A percentile compares a stretch with the other conserved stretches of the same genome.
phyloP scores from a whole-genome alignment of 2,888 invertebrate genomes.

The Watsonalla cultraria region DNA sequence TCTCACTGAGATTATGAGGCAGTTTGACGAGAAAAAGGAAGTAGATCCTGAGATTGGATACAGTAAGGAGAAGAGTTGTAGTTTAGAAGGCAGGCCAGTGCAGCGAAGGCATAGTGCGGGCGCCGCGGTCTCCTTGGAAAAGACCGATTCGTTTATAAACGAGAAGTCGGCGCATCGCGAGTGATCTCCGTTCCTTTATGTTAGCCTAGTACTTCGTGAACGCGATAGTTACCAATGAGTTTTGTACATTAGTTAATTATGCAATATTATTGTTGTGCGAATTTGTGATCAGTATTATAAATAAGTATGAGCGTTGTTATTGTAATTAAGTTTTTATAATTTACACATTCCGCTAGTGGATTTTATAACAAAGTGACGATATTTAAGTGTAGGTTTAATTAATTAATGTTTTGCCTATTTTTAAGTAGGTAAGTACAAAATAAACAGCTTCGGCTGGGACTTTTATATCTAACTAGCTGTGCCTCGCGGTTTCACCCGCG shows the following conservation, averaged over 20 bases:
- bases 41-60: slow-evolving; percentile 55
- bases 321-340: slow-evolving; percentile 16
- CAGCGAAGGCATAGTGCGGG: slow-evolving; percentile 67
- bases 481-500: too few relatives aligned
- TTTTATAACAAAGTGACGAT: slow-evolving; percentile 43
- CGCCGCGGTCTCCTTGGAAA: slow-evolving; percentile 59
- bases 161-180: slow-evolving; percentile 5
- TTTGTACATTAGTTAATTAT: slow-evolving; percentile 26
- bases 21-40: slow-evolving; percentile 72
- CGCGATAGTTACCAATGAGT: slow-evolving; percentile 29
- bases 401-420: not conserved
- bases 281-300: slow-evolving; percentile 63
- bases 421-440: not conserved
- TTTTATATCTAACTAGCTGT: not conserved
- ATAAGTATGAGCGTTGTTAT: slow-evolving; percentile 20
- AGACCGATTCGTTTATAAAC: slow-evolving; percentile 28
- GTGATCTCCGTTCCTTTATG: slow-evolving; percentile 15
- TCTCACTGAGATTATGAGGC: slow-evolving; percentile 82
- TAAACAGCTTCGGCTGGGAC: not conserved
- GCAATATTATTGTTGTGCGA: slow-evolving; percentile 19
- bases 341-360: slow-evolving; percentile 36
- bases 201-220: slow-evolving; percentile 29
- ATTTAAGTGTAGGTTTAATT: slow-evolving; percentile 27
- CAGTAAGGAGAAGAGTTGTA: slow-evolving; percentile 35
- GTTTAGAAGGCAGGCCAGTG: slow-evolving; percentile 46